Evolutionary conservation across 2,113 vertebrate genomes (phyloP).

Genomic region (Saccopteryx leptura): DNA sequence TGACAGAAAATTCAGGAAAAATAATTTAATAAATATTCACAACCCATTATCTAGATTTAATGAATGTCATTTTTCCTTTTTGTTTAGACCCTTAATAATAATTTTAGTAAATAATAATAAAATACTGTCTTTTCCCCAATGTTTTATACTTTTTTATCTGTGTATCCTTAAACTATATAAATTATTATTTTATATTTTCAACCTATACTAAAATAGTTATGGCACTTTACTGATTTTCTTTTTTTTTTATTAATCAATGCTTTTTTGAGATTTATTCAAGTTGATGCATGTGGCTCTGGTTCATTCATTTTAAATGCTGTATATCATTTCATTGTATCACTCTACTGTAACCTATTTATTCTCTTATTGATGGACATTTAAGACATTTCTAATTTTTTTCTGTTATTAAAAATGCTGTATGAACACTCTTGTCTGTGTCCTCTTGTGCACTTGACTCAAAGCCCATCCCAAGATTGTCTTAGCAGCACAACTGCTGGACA

Average conservation of each 20-base stretch:
- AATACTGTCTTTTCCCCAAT: background rate
- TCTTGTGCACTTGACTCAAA: background rate
- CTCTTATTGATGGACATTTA: background rate
- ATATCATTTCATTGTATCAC: background rate
- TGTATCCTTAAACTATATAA: background rate
- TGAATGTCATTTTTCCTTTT: background rate
- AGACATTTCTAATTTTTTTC: background rate
- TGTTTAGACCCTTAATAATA: slow-evolving; percentile 54
- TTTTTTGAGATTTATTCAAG: background rate
- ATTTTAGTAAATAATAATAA: background rate
- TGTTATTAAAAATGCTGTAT: background rate
- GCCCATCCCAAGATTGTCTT: background rate
- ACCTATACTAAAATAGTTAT: background rate
- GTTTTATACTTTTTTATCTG: background rate
- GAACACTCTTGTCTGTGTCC: background rate
- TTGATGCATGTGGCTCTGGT: background rate
- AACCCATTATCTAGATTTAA: background rate
- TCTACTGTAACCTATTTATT: background rate
- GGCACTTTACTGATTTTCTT: background rate
- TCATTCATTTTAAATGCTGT: background rate
- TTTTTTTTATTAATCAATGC: background rate
- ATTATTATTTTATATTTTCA: background rate
- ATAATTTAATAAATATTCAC: slow-evolving; percentile 15
- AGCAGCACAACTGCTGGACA: accelerated
- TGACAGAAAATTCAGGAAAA: background rate